A percentile compares a stretch with the other conserved stretches of the same genome.
phyloP scores from a whole-genome alignment of 2,797 vertebrate genomes.

The Acomys russatus region DNA sequence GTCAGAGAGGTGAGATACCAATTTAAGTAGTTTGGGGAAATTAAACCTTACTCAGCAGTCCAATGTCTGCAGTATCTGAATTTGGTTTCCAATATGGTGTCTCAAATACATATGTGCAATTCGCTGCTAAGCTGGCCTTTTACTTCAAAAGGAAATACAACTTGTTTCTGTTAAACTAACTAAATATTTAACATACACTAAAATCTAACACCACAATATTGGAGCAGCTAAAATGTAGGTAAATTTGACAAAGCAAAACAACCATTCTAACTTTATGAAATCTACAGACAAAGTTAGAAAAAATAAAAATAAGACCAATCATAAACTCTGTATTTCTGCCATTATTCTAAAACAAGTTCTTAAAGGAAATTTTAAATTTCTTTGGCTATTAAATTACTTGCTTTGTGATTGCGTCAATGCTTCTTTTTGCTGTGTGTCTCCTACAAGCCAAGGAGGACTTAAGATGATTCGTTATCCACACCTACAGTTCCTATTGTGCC shows the following conservation, averaged over 20 bases:
- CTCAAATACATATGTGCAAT: conserved; percentile 29
- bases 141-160: neutral
- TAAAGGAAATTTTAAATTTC: conserved; percentile 17
- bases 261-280: conserved; percentile 43
- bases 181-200: conserved; percentile 49
- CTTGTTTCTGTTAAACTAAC: conserved; percentile 46
- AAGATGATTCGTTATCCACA: neutral
- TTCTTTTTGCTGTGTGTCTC: neutral
- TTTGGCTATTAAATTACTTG: conserved; percentile 28
- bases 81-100: neutral
- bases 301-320: conserved; percentile 46
- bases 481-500: neutral
- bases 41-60: conserved; percentile 11
- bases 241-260: conserved; percentile 30
- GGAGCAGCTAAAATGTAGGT: conserved; percentile 43
- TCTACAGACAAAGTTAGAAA: conserved; percentile 20
- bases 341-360: conserved; percentile 39
- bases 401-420: neutral
- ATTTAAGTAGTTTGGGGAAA: conserved; percentile 53
- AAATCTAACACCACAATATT: conserved; percentile 37
- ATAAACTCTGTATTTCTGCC: conserved; percentile 44
- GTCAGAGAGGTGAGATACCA: neutral
- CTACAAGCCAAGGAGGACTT: neutral
- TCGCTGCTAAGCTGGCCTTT: conserved; percentile 35
- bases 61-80: conserved; percentile 3